Base-by-base conservation (phyloP, 2,797 vertebrate species). In the Oophaga sylvatica region DNA sequence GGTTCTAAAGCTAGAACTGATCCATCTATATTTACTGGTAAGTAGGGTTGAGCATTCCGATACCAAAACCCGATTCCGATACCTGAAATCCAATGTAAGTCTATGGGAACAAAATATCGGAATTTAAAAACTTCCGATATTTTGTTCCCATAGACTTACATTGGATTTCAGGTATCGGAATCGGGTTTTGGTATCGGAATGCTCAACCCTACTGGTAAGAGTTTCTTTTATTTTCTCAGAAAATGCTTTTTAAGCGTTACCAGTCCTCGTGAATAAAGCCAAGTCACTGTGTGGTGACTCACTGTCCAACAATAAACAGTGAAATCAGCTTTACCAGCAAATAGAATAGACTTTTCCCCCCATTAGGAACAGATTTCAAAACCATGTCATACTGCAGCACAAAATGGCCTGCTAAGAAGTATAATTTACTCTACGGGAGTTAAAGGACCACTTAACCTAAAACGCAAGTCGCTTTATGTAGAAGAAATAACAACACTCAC, bases 381-480 rank as follows among this genome's bases (percentile, higher is more conserved):
- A 76, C 22, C 45, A n/a, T 26, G 20, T 76, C 26, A 20, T 53
- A 53, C 41, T 53, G 73, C 22, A 76, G 73, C 0, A 76, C 22
- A 76, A 41, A 76, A 56, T 81, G 60, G 60, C 31, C 59, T 19
- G 6, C 22, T 81, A 8, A 81, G 12, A 81, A 35, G 35, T 65
- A 13, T 15, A n/a, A 63, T 81, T 63, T 81, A 31, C 29, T 81
- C 60, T 65, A 65, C 45, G 35, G 79, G 60, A 41, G 78, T 20
- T 80, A 62, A 62, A 63, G 35, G 35, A 48, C 31, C 56, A 65
- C 57, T 80, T 81, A 81, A 45, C 79, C 60, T 65, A 22, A 63
- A 81, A 65, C 13, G 19, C 59, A 63, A 63, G 31, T 45, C 22
- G 10, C 79, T 81, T 65, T 81, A 81, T 81, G 8, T 45, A 65